Percentiles rank a stretch among this genome's conserved stretches.
Conservation (phyloP, 1,140 invertebrate species). For the Hylyphantes graminicola region DNA sequence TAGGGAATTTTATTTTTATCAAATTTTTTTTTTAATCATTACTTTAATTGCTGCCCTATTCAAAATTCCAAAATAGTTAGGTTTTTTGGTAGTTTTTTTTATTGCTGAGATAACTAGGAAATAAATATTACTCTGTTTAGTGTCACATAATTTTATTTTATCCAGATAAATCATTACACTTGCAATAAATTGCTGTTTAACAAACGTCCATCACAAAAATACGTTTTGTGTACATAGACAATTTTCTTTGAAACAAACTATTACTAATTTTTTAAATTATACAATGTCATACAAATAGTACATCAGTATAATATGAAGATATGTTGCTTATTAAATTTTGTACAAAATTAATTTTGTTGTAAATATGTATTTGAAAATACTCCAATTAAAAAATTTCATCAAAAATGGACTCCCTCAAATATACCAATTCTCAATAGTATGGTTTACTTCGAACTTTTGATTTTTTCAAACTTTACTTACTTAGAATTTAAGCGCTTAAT, state of each 20-base stretch:
- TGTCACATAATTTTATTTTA: conserved; percentile 44
- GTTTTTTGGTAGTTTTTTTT: too few relatives aligned
- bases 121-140: too few relatives aligned
- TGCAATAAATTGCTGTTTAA: conserved; percentile 51
- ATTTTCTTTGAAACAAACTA: conserved; percentile 17
- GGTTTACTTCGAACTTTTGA: too few relatives aligned
- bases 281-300: conserved; percentile 28
- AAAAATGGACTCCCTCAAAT: conserved; percentile 30
- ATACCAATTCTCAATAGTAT: too few relatives aligned
- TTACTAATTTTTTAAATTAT: conserved; percentile 7
- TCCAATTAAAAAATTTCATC: conserved; percentile 49
- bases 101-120: too few relatives aligned
- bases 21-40: too few relatives aligned
- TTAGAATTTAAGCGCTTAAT: too few relatives aligned
- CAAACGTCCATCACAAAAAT: conserved; percentile 58
- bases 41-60: too few relatives aligned
- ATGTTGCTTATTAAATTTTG: conserved; percentile 22
- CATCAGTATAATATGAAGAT: conserved; percentile 28
- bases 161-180: conserved; percentile 49
- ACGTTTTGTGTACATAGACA: conserved; percentile 12
- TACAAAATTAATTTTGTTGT: conserved; percentile 32
- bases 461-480: too few relatives aligned
- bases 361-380: conserved; percentile 41
- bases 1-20: too few relatives aligned
- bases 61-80: too few relatives aligned